A percentile compares a stretch with the other conserved stretches of the same genome.
These are phyloP conservation scores for Neosilurus hyrtlii DNA, from an alignment of 2,797 vertebrate species.

Conservation along the genomic window DNA sequence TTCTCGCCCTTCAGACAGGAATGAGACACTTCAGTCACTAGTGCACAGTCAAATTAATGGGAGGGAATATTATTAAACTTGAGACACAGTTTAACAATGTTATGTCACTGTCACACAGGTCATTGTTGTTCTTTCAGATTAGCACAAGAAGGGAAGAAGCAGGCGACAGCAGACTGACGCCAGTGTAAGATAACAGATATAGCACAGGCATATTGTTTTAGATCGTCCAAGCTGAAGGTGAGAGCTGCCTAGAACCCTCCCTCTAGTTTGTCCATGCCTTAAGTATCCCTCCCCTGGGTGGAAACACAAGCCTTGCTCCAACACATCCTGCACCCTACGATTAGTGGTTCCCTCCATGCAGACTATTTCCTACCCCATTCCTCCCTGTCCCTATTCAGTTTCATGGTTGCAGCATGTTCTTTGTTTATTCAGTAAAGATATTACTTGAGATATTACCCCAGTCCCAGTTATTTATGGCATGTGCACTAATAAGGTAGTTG, in stretches of 20 bases:
- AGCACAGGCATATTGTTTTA: conserved; percentile 50
- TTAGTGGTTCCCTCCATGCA: conserved; percentile 36
- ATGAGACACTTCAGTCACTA: conserved; percentile 54
- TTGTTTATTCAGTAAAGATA: conserved; percentile 56
- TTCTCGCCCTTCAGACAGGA: conserved; percentile 60
- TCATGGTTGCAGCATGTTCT: conserved; percentile 43
- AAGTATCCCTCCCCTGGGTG: conserved; percentile 48
- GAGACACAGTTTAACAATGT: conserved; percentile 39
- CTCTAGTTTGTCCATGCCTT: conserved; percentile 52
- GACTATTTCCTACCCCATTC: conserved; percentile 40
- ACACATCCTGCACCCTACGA: conserved; percentile 47
- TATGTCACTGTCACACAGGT: conserved; percentile 34
- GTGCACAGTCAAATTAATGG: conserved; percentile 30
- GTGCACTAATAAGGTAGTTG: conserved; percentile 57
- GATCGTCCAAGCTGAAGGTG: conserved; percentile 49
- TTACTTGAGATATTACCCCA: conserved; percentile 39
- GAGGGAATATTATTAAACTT: conserved; percentile 52
- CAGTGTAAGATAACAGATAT: conserved; percentile 52
- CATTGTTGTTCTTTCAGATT: conserved; percentile 35
- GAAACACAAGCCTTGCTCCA: conserved; percentile 40
- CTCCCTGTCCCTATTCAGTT: conserved; percentile 49
- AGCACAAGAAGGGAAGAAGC: conserved; percentile 33
- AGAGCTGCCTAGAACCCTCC: conserved; percentile 44
- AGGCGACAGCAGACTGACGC: conserved; percentile 46
- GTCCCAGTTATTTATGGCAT: conserved; percentile 55